phyloP scores from a whole-genome alignment of 1,140 invertebrate species.

The Drosophila pectinifera region DNA sequence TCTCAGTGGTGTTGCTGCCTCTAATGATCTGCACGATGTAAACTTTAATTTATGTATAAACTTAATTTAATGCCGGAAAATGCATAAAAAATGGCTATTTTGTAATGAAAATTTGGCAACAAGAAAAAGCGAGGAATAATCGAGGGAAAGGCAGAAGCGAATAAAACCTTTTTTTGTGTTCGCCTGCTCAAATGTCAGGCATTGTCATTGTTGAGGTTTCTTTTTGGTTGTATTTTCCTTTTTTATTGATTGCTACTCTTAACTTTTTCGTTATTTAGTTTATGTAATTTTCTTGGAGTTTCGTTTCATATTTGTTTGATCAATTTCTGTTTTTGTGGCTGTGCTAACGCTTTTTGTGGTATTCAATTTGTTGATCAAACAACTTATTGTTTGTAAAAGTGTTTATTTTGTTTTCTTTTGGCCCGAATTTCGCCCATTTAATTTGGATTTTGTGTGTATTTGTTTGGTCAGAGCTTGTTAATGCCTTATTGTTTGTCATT shows the following conservation, averaged over 20 bases:
- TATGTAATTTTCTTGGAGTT: slow-evolving; percentile 24
- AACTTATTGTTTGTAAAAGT: slow-evolving; percentile 21
- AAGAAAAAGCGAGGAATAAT: slow-evolving; percentile 21
- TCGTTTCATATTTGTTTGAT: slow-evolving; percentile 38
- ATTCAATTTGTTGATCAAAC: slow-evolving; percentile 19
- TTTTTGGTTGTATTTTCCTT: background rate
- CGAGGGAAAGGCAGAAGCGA: slow-evolving; percentile 20
- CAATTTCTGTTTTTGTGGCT: slow-evolving; percentile 20
- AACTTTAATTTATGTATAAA: slow-evolving; percentile 84
- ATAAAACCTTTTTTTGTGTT: slow-evolving; percentile 20
- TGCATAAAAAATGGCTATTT: slow-evolving; percentile 65
- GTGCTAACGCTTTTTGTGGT: slow-evolving; percentile 19
- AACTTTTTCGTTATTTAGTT: slow-evolving; percentile 26
- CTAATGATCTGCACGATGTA: slow-evolving; percentile 81
- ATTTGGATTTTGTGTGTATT: slow-evolving; percentile 9
- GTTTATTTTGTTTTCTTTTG: slow-evolving; percentile 17
- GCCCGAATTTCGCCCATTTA: slow-evolving; percentile 9
- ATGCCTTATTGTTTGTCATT: slow-evolving; percentile 23
- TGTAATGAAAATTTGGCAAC: slow-evolving; percentile 59
- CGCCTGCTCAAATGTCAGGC: slow-evolving; percentile 48
- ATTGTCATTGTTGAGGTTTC: slow-evolving; percentile 21
- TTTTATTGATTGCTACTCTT: slow-evolving; percentile 34
- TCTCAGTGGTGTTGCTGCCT: slow-evolving; percentile 30
- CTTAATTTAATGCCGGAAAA: slow-evolving; percentile 83
- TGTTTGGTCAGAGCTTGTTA: slow-evolving; percentile 14